These are phyloP conservation scores for Desmophyllum pertusum DNA, from an alignment of 92 coral and sea anemone species.

Conservation along the genomic window DNA sequence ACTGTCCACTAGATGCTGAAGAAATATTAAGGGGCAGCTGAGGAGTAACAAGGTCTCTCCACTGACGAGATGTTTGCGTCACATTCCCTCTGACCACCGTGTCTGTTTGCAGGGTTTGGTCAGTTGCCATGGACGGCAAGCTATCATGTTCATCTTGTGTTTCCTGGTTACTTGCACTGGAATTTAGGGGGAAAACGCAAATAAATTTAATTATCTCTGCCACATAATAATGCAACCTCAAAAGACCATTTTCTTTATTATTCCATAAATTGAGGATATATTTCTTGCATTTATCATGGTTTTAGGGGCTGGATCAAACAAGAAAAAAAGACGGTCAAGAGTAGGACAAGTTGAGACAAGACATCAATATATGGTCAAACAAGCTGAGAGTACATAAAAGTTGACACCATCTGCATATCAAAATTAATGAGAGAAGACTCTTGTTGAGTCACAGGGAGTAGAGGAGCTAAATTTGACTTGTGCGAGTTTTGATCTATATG, in stretches of 20 bases:
- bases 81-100: neutral
- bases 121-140: neutral
- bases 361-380: neutral
- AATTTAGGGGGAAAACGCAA: neutral
- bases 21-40: conserved; percentile 37
- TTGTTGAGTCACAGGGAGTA: too few relatives aligned
- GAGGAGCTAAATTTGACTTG: too few relatives aligned
- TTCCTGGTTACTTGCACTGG: neutral
- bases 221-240: neutral
- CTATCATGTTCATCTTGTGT: neutral
- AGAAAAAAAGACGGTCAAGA: too few relatives aligned
- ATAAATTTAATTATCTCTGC: neutral
- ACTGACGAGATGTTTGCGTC: conserved; percentile 38
- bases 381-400: neutral
- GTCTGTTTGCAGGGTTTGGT: conserved; percentile 12
- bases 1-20: neutral
- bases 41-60: conserved; percentile 85
- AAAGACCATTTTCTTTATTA: too few relatives aligned
- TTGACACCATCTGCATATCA: neutral
- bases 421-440: too few relatives aligned
- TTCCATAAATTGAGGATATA: too few relatives aligned
- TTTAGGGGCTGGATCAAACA: too few relatives aligned
- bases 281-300: too few relatives aligned
- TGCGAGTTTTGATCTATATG: too few relatives aligned
- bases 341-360: too few relatives aligned